phyloP scores from a whole-genome alignment of 2,797 vertebrate genomes.

The Orestias chungarensis region DNA sequence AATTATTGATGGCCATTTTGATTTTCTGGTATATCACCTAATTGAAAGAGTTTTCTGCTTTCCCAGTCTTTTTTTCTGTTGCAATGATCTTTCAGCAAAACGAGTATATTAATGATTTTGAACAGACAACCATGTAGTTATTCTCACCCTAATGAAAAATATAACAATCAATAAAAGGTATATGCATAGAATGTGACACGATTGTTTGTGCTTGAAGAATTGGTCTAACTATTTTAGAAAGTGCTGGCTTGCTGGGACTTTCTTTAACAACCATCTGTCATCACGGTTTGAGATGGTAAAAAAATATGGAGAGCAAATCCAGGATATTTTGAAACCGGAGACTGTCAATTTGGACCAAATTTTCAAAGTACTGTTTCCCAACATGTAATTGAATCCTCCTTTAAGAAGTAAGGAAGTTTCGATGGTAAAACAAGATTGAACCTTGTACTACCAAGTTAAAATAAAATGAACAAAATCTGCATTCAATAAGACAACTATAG shows the following conservation, averaged over 20 bases:
- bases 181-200: not conserved
- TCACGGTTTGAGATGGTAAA: not conserved
- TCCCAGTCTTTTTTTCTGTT: not conserved
- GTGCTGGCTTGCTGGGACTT: not conserved
- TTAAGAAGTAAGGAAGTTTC: too few species aligned
- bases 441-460: too few species aligned
- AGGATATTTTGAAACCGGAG: too few species aligned
- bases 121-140: not conserved
- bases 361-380: too few species aligned
- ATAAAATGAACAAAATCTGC: too few species aligned
- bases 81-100: not conserved
- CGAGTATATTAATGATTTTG: too few species aligned
- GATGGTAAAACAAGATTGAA: too few species aligned
- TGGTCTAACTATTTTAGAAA: not conserved
- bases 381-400: too few species aligned
- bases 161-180: not conserved
- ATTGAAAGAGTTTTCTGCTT: not conserved
- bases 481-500: too few species aligned
- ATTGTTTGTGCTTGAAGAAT: not conserved
- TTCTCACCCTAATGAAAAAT: not conserved
- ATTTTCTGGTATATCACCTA: not conserved
- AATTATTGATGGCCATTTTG: not conserved
- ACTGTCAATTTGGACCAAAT: too few species aligned
- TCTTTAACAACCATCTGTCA: not conserved
- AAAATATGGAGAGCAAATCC: not conserved